phyloP scores from a whole-genome alignment of 2,113 vertebrate genomes.

The Fregata magnificens region DNA sequence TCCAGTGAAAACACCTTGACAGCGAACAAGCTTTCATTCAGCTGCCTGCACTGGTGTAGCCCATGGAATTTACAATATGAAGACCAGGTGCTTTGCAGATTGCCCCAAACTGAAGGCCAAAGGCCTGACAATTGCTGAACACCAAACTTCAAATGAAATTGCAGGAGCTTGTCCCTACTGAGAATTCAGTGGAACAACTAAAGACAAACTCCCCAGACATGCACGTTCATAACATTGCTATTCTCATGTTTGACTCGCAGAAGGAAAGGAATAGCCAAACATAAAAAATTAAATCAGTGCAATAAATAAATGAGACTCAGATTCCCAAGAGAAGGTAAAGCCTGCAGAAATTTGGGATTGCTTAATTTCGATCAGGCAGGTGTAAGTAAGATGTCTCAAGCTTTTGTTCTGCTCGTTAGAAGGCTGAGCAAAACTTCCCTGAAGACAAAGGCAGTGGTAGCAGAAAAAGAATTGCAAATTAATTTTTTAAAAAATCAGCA shows the following conservation, averaged over 20 bases:
- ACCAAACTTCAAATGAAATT: neutral
- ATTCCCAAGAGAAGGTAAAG: neutral
- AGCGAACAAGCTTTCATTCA: neutral
- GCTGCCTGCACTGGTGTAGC: neutral
- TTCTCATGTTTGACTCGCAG: neutral
- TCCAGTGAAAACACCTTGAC: neutral
- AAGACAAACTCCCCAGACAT: neutral
- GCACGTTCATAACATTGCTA: neutral
- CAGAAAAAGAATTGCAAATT: neutral
- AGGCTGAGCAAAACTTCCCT: neutral
- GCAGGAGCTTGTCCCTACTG: neutral
- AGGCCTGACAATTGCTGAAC: neutral
- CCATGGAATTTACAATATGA: neutral
- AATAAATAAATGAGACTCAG: neutral
- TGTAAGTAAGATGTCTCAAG: neutral
- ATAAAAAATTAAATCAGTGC: neutral
- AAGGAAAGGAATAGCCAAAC: neutral
- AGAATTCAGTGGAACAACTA: neutral
- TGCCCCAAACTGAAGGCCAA: neutral
- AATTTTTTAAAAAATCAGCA: neutral
- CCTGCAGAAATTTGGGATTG: neutral
- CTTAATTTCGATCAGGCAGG: neutral
- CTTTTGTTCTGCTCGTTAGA: neutral
- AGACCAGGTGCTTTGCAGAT: neutral
- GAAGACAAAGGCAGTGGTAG: neutral